Conservation (phyloP, 2,113 vertebrate genomes). For the Pampusana beccarii region DNA sequence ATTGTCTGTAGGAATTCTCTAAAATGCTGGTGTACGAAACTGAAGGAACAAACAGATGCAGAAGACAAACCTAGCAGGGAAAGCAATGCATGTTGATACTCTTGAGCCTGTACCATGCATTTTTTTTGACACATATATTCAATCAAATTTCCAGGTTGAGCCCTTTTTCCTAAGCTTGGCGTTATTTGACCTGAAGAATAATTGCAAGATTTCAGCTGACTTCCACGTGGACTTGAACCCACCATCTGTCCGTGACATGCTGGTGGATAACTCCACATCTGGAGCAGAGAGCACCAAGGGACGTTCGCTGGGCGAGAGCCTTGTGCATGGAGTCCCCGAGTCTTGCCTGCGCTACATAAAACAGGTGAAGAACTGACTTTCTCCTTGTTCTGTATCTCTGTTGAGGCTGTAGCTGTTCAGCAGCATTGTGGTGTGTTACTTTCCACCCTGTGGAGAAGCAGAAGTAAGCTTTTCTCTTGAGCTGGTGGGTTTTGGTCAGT, state of each 20-base stretch:
- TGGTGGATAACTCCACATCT: conserved; percentile 56
- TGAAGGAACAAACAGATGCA: not conserved
- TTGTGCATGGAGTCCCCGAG: conserved; percentile 82
- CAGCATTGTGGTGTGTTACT: rapidly evolving
- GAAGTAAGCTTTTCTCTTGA: not conserved
- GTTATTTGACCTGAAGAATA: conserved; percentile 90
- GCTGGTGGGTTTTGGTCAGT: not conserved
- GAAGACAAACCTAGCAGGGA: not conserved
- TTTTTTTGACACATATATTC: not conserved
- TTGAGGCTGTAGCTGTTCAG: not conserved
- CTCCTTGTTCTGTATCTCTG: not conserved
- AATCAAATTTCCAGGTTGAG: conserved; percentile 84
- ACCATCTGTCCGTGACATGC: conserved; percentile 86
- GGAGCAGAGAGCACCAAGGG: not conserved
- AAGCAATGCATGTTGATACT: not conserved
- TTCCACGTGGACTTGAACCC: conserved; percentile 95
- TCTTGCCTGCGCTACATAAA: conserved; percentile 83
- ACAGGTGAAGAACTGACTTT: conserved; percentile 72
- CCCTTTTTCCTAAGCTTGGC: conserved; percentile 96
- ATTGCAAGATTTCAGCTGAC: conserved; percentile 95
- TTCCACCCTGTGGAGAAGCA: not conserved
- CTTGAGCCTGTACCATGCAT: not conserved
- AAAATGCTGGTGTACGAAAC: not conserved
- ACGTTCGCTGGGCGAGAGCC: conserved; percentile 36
- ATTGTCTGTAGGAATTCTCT: not conserved